Percentiles rank a stretch among this genome's conserved stretches.
Conservation (phyloP, 2,888 invertebrate species). For the Agonopterix subpropinquella region DNA sequence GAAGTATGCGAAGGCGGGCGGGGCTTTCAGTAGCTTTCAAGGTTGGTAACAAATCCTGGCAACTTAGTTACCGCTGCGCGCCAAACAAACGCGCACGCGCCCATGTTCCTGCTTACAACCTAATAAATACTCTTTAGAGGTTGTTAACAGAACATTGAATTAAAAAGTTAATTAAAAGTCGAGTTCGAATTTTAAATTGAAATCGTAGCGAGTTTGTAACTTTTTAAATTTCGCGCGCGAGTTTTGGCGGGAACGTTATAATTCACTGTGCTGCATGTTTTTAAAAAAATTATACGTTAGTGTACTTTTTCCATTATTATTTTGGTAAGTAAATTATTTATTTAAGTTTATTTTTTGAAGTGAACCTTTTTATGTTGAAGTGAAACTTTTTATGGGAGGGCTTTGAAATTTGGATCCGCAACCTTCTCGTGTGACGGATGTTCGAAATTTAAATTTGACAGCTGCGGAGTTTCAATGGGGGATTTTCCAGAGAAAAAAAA, state of each 20-base stretch:
- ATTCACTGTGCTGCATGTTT: conserved; percentile 34
- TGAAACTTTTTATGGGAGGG: too few species aligned
- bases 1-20: conserved; percentile 43
- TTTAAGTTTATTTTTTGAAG: too few species aligned
- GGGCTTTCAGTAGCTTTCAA: conserved; percentile 65
- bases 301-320: too few species aligned
- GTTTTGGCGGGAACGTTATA: conserved; percentile 30
- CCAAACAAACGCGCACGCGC: conserved; percentile 56
- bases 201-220: conserved; percentile 20
- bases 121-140: conserved; percentile 56
- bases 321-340: too few species aligned
- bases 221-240: conserved; percentile 38
- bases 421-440: too few species aligned
- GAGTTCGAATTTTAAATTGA: conserved; percentile 37
- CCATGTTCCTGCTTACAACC: conserved; percentile 43
- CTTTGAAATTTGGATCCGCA: too few species aligned
- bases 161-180: conserved; percentile 15
- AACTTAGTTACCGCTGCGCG: conserved; percentile 50
- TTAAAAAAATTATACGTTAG: too few species aligned
- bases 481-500: too few species aligned
- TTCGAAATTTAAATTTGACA: too few species aligned
- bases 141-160: conserved; percentile 36
- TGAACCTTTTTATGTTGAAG: too few species aligned
- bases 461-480: too few species aligned
- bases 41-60: conserved; percentile 38